These are phyloP conservation scores for Phymanthus crucifer DNA, from an alignment of 92 coral and sea anemone genomes.

Conservation along the genomic window DNA sequence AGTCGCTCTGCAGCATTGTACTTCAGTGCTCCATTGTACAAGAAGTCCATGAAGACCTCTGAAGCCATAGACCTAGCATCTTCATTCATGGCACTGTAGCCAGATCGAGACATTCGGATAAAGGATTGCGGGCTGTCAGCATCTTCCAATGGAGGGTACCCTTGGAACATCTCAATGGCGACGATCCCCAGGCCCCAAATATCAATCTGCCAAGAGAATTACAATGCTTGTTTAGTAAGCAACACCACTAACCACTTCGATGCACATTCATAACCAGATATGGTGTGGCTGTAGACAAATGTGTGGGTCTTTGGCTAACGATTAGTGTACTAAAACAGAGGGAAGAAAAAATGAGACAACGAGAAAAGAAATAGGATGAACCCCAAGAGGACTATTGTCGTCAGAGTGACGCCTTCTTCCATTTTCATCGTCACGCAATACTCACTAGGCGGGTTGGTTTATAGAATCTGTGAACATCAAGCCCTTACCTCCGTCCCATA, in stretches of 20 bases:
- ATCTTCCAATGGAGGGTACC: background rate
- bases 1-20: background rate
- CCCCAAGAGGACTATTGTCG: too few relatives aligned
- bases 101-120: background rate
- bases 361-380: too few relatives aligned
- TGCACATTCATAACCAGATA: background rate
- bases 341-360: too few relatives aligned
- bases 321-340: too few relatives aligned
- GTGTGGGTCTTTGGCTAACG: too few relatives aligned
- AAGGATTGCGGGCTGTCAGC: background rate
- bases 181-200: constrained; percentile 1
- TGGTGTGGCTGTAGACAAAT: too few relatives aligned
- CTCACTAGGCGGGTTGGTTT: background rate
- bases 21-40: background rate
- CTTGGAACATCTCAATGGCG: background rate
- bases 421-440: background rate
- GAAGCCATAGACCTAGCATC: background rate
- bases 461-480: background rate
- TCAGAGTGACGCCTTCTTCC: too few relatives aligned
- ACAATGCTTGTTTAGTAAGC: background rate
- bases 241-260: background rate
- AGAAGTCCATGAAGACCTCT: background rate
- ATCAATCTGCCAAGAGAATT: background rate
- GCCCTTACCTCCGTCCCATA: background rate
- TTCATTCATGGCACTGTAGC: background rate